Conservation (phyloP, 2,797 vertebrate genomes). For the Momotus momota region DNA sequence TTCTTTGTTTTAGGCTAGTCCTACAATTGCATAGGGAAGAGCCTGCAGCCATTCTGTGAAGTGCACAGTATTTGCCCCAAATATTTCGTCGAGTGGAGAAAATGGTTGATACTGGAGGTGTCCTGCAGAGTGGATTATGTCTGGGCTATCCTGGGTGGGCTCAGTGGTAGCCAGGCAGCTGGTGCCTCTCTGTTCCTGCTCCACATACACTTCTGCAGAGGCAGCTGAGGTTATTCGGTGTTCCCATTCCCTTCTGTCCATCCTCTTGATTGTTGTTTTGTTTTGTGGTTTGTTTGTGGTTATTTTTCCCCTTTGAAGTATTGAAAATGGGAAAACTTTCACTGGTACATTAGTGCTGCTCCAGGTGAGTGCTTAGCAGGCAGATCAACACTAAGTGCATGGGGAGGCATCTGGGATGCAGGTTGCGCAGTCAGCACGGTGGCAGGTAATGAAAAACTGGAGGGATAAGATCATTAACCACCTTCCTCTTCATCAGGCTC, state of each 20-base stretch:
- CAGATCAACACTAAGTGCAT: not conserved
- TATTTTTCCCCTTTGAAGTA: not conserved
- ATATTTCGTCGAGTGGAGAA: not conserved
- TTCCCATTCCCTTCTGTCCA: not conserved
- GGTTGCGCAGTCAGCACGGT: not conserved
- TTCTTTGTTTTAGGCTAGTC: not conserved
- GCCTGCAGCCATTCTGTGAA: not conserved
- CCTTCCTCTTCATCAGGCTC: accelerated
- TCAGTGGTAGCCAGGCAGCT: accelerated
- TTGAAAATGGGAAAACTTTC: not conserved
- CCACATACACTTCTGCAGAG: not conserved
- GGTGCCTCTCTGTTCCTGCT: not conserved
- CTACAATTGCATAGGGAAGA: not conserved
- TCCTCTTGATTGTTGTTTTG: not conserved
- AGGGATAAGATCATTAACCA: not conserved
- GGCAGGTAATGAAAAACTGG: not conserved
- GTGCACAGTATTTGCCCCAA: not conserved
- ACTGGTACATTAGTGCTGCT: not conserved
- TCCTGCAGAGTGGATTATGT: accelerated
- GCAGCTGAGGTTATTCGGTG: not conserved
- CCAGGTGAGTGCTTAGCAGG: not conserved
- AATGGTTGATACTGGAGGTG: accelerated
- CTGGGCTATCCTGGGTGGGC: not conserved
- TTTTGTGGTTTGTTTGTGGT: not conserved
- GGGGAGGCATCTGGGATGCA: not conserved